Base-by-base conservation (phyloP, 1,140 invertebrate genomes). In the Drosophila tsacasi region DNA sequence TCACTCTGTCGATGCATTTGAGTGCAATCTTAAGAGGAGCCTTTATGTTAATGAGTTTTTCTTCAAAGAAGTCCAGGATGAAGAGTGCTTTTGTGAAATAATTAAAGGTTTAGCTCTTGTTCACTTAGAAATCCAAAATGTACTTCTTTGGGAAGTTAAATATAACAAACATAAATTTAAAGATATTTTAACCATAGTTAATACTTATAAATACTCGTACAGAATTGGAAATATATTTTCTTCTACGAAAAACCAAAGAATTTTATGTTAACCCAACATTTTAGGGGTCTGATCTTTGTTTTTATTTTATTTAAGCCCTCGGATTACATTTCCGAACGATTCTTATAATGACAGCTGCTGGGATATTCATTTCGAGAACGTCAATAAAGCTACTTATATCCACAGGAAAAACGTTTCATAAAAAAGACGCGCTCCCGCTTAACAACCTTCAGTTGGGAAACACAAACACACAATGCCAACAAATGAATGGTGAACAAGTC, bases 401-500 rank as follows among this genome's bases (percentile, higher is more conserved):
- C 21, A 23, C 35, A n/a, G 52, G 3, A 55, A 55, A 23, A 55
- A 6, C 8, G 13, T 55, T 55, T 35, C 19, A 17, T 30, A 13
- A 30, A 59, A 30, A 9, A 47, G 3, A 12, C 9, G 13, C 19
- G 25, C 13, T 25, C 5, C 17, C 17, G 5, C 35, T 39, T n/a
- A 17, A 42, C 39, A 61, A 49, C 5, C 19, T 30, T 32, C n/a
- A n/a, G 25, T 10, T 19, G 15, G 12, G 25, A 1, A 39, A 39
- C 35, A 49, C n/a, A 49, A 30, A 32, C 25, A 49, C 32, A 42
- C 27, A 35, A n/a, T 21, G 6, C 27, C 21, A 15, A 17, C 27
- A 25, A 19, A 54, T 46, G 37, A 55, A 39, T 40, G 27, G 5
- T 49, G 47, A 17, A n/a, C 52, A 59, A 71, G 13, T 10, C 40